phyloP scores from a whole-genome alignment of 1,140 invertebrate genomes.

The Littorina saxatilis region DNA sequence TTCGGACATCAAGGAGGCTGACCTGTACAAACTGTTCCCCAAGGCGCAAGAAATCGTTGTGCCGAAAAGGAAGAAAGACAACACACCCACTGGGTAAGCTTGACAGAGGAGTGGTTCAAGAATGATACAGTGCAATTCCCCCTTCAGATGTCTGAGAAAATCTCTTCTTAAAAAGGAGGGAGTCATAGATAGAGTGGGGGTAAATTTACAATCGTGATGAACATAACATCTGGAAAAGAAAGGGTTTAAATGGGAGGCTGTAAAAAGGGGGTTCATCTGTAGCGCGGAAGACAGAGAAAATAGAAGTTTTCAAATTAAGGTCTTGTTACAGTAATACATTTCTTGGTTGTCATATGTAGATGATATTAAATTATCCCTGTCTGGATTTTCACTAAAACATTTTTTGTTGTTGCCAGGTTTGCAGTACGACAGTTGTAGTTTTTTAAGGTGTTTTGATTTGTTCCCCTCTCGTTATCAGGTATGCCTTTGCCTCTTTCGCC shows the following conservation, averaged over 20 bases:
- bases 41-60: conserved; percentile 34
- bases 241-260: too few relatives aligned
- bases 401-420: too few relatives aligned
- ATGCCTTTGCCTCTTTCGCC: conserved; percentile 35
- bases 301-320: too few relatives aligned
- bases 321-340: too few relatives aligned
- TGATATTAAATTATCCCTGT: too few relatives aligned
- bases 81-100: conserved; percentile 32
- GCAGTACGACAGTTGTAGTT: too few relatives aligned
- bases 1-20: conserved; percentile 28
- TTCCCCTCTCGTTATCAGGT: conserved; percentile 24
- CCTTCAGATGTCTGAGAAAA: not conserved
- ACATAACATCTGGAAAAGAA: too few relatives aligned
- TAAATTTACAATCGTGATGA: not conserved
- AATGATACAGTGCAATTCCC: not conserved
- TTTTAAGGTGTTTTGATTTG: too few relatives aligned
- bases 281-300: too few relatives aligned
- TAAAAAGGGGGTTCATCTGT: too few relatives aligned
- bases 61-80: conserved; percentile 40
- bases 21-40: conserved; percentile 46
- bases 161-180: not conserved
- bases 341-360: too few relatives aligned
- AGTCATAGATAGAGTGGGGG: not conserved
- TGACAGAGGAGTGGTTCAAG: not conserved
- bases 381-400: too few relatives aligned